phyloP scores from a whole-genome alignment of 92 coral and sea anemone genomes.

The Muricea muricata region DNA sequence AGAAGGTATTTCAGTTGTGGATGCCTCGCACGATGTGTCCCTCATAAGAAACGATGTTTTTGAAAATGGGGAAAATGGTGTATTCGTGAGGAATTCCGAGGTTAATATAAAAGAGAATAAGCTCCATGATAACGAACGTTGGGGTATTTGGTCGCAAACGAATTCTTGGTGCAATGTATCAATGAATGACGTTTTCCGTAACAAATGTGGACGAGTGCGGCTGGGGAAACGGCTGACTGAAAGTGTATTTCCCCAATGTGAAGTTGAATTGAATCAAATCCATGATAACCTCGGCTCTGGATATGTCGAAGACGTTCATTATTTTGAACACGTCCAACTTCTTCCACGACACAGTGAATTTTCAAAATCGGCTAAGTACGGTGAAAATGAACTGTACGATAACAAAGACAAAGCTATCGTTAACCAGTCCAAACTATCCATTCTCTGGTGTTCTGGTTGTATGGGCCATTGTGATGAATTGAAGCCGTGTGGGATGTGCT shows the following conservation, averaged over 20 bases:
- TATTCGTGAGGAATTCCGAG: slow-evolving; percentile 1
- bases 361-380: not conserved
- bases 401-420: not conserved
- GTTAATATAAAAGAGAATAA: not conserved
- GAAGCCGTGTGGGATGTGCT: not conserved
- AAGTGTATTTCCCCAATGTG: slow-evolving; percentile 1
- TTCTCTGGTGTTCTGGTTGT: not conserved
- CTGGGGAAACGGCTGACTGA: not conserved
- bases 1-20: not conserved
- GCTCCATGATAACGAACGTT: not conserved
- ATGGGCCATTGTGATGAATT: not conserved
- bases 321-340: not conserved
- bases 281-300: slow-evolving; percentile 51
- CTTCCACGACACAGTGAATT: too few relatives aligned
- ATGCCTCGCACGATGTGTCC: not conserved
- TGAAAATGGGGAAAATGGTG: not conserved
- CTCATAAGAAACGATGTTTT: not conserved
- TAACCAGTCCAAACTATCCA: not conserved
- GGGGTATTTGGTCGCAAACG: not conserved
- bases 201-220: not conserved
- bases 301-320: not conserved
- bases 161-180: slow-evolving; percentile 23
- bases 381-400: not conserved
- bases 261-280: slow-evolving; percentile 26
- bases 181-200: not conserved